Conservation (phyloP, 2,113 vertebrate genomes). For the Bubo blakistoni region DNA sequence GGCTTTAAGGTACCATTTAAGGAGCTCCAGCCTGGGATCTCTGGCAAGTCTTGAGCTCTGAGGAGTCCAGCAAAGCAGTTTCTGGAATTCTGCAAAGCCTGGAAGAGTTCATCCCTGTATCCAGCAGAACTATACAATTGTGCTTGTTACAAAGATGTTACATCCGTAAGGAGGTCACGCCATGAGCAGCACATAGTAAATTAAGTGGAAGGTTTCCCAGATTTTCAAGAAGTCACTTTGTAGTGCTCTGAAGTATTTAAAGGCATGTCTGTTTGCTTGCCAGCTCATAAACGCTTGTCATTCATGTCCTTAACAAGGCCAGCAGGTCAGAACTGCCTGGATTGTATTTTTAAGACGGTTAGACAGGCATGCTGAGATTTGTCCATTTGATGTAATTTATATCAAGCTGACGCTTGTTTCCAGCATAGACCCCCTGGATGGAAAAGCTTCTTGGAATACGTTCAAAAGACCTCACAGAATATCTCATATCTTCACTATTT, state of each 20-base stretch:
- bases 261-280: conserved; percentile 56
- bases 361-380: conserved; percentile 63
- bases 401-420: conserved; percentile 54
- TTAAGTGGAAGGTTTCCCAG: conserved; percentile 42
- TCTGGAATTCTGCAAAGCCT: not conserved
- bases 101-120: not conserved
- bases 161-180: conserved; percentile 11
- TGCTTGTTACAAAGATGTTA: conserved; percentile 26
- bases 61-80: not conserved
- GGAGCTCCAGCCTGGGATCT: not conserved
- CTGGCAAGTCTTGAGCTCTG: not conserved
- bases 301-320: conserved; percentile 42
- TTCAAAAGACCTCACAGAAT: conserved; percentile 38
- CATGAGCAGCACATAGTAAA: conserved; percentile 6
- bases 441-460: conserved; percentile 1
- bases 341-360: conserved; percentile 8
- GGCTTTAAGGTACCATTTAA: not conserved
- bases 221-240: conserved; percentile 36
- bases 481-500: conserved; percentile 43
- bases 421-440: conserved; percentile 30
- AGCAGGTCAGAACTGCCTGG: conserved; percentile 36
- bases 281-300: conserved; percentile 59
- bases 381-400: conserved; percentile 46
- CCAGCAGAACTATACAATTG: not conserved
- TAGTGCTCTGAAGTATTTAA: conserved; percentile 55